Base-by-base conservation (phyloP, 2,888 invertebrate genomes). In the Leistus spinibarbis region DNA sequence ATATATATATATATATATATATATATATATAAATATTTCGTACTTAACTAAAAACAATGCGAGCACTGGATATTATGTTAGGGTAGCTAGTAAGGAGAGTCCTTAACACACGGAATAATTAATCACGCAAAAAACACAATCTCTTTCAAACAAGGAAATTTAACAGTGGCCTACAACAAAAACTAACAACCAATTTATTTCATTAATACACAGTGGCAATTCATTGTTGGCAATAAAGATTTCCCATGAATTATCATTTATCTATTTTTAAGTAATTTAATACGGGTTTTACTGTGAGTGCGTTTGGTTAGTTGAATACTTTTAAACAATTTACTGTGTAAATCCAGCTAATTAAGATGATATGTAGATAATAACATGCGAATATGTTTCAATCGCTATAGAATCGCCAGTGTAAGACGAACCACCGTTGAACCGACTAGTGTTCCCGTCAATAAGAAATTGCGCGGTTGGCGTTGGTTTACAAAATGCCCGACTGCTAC, bases 341-440 rank as follows among this genome's bases (percentile, higher is more conserved):
- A 64, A 20, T 27, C 9, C 24, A 23, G n/a, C 64, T 64, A 64
- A 64, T 64, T 23, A 4, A 64, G 64, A 64, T 40, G 40, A 40
- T 7, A 40, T 40, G 40, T 2, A n/a, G n/a, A 40, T 40, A 40
- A 40, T 40, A 40, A 10, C 13, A 40, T 40, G 40, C 40, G 40
- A 40, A 40, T 40, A n/a, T n/a, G 7, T 7, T 40, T 40, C 40
- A 10, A 40, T 40, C 40, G 40, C 10, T n/a, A n/a, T 22, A 73
- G 73, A 67, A 54, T 60, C 19, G 73, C 40, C 67, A 73, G 73
- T 73, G 17, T 67, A 7, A 54, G 20, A 40, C 57, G 56, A 17
- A 57, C 64, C 2, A 65, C 72, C 20, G n/a, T n/a, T n/a, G 73
- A 67, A 20, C 67, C 16, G 67, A 23, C 64, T 23, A 60, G 10